Conservation (phyloP, 1,140 invertebrate species). For the Drosophila biarmipes region DNA sequence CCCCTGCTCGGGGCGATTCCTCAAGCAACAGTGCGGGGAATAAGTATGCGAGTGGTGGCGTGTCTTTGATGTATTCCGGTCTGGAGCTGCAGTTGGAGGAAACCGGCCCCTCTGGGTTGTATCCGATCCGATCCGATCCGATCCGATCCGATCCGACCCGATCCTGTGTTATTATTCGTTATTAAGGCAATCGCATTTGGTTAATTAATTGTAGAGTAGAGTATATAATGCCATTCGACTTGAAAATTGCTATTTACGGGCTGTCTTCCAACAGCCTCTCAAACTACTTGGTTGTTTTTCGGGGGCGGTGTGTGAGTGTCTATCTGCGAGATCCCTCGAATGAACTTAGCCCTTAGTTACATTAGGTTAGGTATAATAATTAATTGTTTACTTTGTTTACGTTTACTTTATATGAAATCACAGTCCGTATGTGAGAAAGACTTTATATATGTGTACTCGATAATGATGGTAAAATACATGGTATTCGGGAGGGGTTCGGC, state of each 20-base stretch:
- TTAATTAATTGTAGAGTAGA: constrained; percentile 52
- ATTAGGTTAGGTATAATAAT: constrained; percentile 51
- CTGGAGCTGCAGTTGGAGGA: constrained; percentile 62
- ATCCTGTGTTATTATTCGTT: constrained; percentile 31
- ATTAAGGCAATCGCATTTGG: constrained; percentile 59
- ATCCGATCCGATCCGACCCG: constrained; percentile 2
- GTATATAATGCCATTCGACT: constrained; percentile 43
- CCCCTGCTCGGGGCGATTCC: constrained; percentile 57
- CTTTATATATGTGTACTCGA: constrained; percentile 73
- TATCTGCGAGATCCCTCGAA: constrained; percentile 25
- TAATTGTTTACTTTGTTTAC: constrained; percentile 58
- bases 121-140: constrained; percentile 6
- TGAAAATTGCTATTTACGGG: constrained; percentile 36
- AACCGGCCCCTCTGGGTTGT: constrained; percentile 61
- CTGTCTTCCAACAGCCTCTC: constrained; percentile 10
- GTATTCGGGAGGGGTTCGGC: constrained; percentile 5
- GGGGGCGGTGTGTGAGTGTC: not conserved
- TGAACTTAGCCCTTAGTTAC: constrained; percentile 35
- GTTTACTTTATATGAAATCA: constrained; percentile 76
- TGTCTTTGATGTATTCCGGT: constrained; percentile 35
- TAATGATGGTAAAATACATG: constrained; percentile 68
- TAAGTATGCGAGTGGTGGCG: constrained; percentile 4
- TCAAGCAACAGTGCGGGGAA: constrained; percentile 59
- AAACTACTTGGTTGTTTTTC: constrained; percentile 2
- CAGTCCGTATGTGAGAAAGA: constrained; percentile 85